These are phyloP conservation scores for Bombus balteatus DNA, from an alignment of 1,140 invertebrate species.

Conservation along the genomic window DNA sequence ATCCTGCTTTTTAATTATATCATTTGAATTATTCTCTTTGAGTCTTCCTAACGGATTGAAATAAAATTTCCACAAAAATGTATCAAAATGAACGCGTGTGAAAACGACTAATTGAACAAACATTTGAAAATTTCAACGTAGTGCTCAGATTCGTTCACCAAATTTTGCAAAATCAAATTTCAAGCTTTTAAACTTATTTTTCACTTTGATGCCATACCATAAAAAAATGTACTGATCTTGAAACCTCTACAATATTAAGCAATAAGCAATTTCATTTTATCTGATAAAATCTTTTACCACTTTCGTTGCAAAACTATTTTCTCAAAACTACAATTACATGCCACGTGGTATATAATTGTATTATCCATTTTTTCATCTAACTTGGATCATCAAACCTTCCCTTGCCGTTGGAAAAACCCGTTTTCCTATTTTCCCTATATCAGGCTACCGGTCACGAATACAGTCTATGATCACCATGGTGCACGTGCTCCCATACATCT, in stretches of 20 bases:
- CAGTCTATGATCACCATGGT: neutral
- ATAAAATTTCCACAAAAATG: no score
- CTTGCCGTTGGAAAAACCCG: neutral
- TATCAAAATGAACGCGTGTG: no score
- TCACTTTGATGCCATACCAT: no score
- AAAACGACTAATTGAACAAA: no score
- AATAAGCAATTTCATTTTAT: neutral
- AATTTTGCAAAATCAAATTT: no score
- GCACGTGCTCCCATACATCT: constrained; percentile 11
- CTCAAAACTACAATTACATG: neutral
- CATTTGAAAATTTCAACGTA: no score
- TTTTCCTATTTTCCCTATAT: no score
- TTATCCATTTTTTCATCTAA: neutral
- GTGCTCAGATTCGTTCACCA: no score
- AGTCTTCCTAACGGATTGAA: no score
- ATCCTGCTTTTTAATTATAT: no score
- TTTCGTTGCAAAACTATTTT: neutral
- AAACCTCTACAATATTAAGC: neutral
- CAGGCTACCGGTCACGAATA: neutral
- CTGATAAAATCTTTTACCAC: neutral
- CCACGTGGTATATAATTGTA: neutral
- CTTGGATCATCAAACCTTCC: neutral
- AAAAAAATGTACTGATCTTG: neutral
- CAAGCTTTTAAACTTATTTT: no score
- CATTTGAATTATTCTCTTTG: no score